Conservation (phyloP, 2,797 vertebrate species). For the Rachycentron canadum region DNA sequence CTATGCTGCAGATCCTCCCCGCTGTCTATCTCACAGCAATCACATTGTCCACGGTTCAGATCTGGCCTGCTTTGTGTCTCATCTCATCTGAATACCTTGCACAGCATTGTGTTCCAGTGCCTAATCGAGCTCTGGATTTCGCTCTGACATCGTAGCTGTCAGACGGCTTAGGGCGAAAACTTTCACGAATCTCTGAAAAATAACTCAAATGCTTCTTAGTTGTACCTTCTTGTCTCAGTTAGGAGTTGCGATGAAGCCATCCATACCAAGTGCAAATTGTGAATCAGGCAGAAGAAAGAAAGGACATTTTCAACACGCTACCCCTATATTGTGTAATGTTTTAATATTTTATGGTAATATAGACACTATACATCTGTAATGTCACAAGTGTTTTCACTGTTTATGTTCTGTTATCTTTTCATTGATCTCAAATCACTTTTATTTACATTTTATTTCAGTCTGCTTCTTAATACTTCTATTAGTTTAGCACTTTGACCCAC, state of each 20-base stretch:
- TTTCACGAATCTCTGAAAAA: slow-evolving; percentile 23
- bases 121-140: slow-evolving; percentile 41
- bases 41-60: slow-evolving; percentile 51
- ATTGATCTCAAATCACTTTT: background rate
- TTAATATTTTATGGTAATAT: background rate
- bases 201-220: background rate
- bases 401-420: background rate
- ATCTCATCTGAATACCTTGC: slow-evolving; percentile 52
- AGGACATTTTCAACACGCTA: background rate
- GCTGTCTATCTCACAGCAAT: slow-evolving; percentile 55
- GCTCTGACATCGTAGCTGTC: slow-evolving; percentile 19
- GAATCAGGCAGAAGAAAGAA: background rate
- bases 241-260: slow-evolving; percentile 5
- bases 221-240: background rate
- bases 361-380: background rate
- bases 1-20: slow-evolving; percentile 40
- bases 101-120: slow-evolving; percentile 8
- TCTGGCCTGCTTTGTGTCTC: slow-evolving; percentile 44
- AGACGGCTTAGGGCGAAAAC: slow-evolving; percentile 7
- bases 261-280: background rate
- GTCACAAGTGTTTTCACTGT: background rate
- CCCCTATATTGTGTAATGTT: background rate
- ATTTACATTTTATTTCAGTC: background rate
- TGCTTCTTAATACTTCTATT: background rate
- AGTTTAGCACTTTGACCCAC: background rate